Base-by-base conservation (phyloP, 2,113 vertebrate genomes). In the Mormyrus iriodes region DNA sequence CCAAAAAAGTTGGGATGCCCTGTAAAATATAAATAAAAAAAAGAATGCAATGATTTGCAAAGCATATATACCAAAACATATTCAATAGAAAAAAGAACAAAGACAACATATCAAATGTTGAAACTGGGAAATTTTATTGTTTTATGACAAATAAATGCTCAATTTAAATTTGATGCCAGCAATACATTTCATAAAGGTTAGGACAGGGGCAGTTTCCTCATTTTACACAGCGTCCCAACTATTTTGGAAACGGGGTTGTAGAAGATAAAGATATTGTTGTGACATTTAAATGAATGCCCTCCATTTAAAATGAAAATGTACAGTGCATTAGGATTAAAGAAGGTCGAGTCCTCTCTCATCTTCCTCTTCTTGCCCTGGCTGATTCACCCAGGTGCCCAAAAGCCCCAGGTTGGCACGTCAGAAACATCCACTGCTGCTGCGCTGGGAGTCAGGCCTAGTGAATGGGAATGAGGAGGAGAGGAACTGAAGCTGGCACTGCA, bases 361-460 rank as follows among this genome's bases (percentile, higher is more conserved):
- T 91, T 90, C 48, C 39, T 90, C 49, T 88, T 65, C 88, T 44
- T 86, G 8, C 86, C 53, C 44, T 85, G n/a, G 52, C 53, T 73
- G 48, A 19, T 84, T 39, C 3, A 46, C 9, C 84, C 93, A 94
- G 94, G 91, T 92, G 46, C 2, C 91, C 24, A 93, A 91, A n/a
- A 92, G 88, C 90, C 91, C 89, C 8, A 88, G 90, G 85, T 58
- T 89, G 0, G 91, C 91, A 86, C 91, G 94, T 89, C 93, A 93
- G 55, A 94, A 89, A 87, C 82, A 93, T 51, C 92, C 92, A 65
- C 92, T 96, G 12, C 92, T 96, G 44, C 92, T 95, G 85, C 93
- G 93, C 89, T 96, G 94, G 95, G 94, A 95, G 90, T 91, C 92
- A 0, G 94, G 94, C 86, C 90, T 90, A 53, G 92, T 95, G 90